phyloP scores from a whole-genome alignment of 1,140 invertebrate species.

The Zaprionus capensis region DNA sequence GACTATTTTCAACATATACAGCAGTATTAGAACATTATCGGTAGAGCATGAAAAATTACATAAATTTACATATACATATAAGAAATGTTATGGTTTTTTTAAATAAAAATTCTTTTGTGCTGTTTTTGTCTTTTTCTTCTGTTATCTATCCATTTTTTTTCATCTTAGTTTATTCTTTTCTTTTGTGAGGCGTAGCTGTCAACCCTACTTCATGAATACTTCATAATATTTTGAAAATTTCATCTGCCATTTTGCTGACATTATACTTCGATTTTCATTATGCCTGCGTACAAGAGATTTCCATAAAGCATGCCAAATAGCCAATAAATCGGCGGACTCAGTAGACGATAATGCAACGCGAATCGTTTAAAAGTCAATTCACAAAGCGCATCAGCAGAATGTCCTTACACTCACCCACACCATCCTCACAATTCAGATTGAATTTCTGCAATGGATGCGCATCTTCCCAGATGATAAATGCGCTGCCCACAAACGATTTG shows the following conservation, averaged over 20 bases:
- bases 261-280: background rate
- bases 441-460: slow-evolving; percentile 71
- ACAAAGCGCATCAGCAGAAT: slow-evolving; percentile 26
- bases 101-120: too few species aligned
- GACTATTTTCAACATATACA: too few species aligned
- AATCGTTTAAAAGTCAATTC: slow-evolving; percentile 46
- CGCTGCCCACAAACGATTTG: slow-evolving; percentile 68
- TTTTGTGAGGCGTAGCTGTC: background rate
- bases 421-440: slow-evolving; percentile 66
- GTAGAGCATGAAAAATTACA: too few species aligned
- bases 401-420: background rate
- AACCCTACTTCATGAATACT: background rate
- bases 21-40: too few species aligned
- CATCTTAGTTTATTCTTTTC: background rate
- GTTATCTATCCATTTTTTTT: background rate
- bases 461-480: slow-evolving; percentile 69
- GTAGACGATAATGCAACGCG: slow-evolving; percentile 26
- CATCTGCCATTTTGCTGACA: background rate
- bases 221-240: background rate
- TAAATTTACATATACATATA: too few species aligned
- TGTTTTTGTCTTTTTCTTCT: background rate
- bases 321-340: slow-evolving; percentile 32
- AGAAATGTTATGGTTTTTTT: too few species aligned
- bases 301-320: slow-evolving; percentile 32
- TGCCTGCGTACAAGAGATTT: slow-evolving; percentile 9